Base-by-base conservation (phyloP, 2,113 vertebrate species). In the Conger conger region DNA sequence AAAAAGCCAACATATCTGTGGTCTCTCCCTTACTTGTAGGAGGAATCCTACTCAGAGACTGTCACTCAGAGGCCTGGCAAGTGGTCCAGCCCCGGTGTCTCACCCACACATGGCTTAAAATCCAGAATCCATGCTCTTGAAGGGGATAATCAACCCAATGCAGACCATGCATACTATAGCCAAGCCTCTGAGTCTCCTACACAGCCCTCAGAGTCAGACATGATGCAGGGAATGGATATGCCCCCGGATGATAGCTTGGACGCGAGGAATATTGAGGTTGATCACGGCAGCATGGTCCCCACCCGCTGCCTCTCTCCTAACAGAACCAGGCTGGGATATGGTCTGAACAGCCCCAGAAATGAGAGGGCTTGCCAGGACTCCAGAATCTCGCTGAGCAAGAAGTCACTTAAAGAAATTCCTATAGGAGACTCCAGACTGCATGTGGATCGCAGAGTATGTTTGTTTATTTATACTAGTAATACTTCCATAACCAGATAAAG, bases 251-350 rank as follows among this genome's bases (percentile, higher is more conserved):
- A n/a, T 76, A 17, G 13, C n/a, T 33, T 63, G 15, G 18, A 33
- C 27, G 30, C 35, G 37, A 27, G 33, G 50, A 79, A 79, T 50
- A 7, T 76, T n/a, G 53, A 53, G 23, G 16, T 20, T 36, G 76
- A 60, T 27, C 35, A 23, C 68, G 68, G 82, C 40, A 54, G 73
- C 36, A 85, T 93, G 40, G 82, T 85, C 78, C 93, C 94, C 4
- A 88, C 88, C 63, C 91, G 87, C 80, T 93, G 92, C 86, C 90
- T 92, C 85, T 95, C 94, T 63, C 92, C 94, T 8, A 57, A 77
- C 38, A 36, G 84, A 68, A 42, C 45, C 54, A 89, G 87, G 84
- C 57, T 42, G 79, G 42, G 18, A 57, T 60, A 76, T 87, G 87
- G 83, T 87, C 87, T 40, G 45, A 84, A 88, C 37, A 80, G 81